Base-by-base conservation (phyloP, 2,888 invertebrate species). In the Neoaliturus tenellus region DNA sequence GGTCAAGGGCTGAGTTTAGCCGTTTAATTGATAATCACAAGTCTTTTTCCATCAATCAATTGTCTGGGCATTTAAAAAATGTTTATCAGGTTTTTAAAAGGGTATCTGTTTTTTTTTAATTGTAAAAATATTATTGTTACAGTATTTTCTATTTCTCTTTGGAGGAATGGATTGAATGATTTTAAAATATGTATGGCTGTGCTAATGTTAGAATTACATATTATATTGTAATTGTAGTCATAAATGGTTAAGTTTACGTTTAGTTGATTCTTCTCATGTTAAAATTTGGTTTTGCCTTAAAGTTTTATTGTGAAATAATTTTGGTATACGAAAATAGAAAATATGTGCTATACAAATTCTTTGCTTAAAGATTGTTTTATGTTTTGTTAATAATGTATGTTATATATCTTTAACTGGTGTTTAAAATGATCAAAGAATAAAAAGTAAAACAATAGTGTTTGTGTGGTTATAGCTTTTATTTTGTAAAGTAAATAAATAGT, bases 131-230 rank as follows among this genome's bases (percentile, higher is more conserved):
- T 62, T 62, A 71, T n/a, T 71, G 39, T 23, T 71, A 71, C 71
- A 71, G 71, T 71, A 71, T 71, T 71, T 35, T 71, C 67, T 71
- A 39, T 71, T 71, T 39, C 39, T 71, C 39, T 71, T n/a, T 17
- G 4, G 39, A 71, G 71, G 39, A 71, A 71, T 71, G n/a, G 23
- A 39, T 39, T 39, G 20, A 39, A 39, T 39, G 71, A 39, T 71
- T 71, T 71, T 39, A 71, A 71, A 71, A 62, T 14, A 28, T 62
- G 71, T 44, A 81, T 81, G 81, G 81, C 81, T 81, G 81, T 81
- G 81, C 71, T 81, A 81, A 81, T 67, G 48, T 81, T 81, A 81
- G 81, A 81, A 81, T 41, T 81, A 81, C 75, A 71, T 75, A 48
- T 75, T 75, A 44, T 75, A 75, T 71, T n/a, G 71, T 71, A 71